A percentile compares a stretch with the other conserved stretches of the same genome.
Conservation (phyloP, 92 coral and sea anemone genomes). For the Muricea muricata region DNA sequence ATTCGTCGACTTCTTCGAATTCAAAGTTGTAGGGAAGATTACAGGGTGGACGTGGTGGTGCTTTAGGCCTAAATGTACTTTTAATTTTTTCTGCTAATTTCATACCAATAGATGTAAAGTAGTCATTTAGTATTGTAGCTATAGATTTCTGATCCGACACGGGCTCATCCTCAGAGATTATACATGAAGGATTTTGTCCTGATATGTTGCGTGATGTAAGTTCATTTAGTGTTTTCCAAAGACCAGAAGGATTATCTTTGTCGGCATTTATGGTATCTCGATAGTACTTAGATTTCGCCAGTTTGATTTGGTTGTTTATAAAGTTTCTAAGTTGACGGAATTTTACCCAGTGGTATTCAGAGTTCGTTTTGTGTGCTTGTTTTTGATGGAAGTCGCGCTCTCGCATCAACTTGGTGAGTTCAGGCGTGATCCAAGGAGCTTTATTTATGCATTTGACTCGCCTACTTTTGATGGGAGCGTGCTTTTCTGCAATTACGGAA, state of each 20-base stretch:
- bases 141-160: conserved; percentile 39
- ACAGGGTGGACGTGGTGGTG: background rate
- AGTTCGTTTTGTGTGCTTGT: conserved; percentile 57
- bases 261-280: conserved; percentile 40
- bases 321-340: conserved; percentile 45
- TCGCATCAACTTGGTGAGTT: conserved; percentile 25
- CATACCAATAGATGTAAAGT: conserved; percentile 56
- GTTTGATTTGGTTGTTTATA: conserved; percentile 50
- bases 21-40: background rate
- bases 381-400: conserved; percentile 63
- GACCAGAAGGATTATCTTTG: conserved; percentile 35
- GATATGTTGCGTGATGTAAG: conserved; percentile 43
- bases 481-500: background rate
- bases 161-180: conserved; percentile 18
- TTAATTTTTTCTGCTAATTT: conserved; percentile 35
- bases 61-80: conserved; percentile 19
- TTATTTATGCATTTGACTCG: background rate
- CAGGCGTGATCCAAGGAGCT: conserved; percentile 10
- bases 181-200: conserved; percentile 39
- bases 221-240: conserved; percentile 68
- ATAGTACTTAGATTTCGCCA: conserved; percentile 62
- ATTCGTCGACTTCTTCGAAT: background rate
- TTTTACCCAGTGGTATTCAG: conserved; percentile 48
- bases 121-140: conserved; percentile 37
- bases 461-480: background rate